A percentile compares a stretch with the other conserved stretches of the same genome.
Evolutionary conservation across 2,888 invertebrate species (phyloP).

Genomic region (Nasonovia ribisnigri): DNA sequence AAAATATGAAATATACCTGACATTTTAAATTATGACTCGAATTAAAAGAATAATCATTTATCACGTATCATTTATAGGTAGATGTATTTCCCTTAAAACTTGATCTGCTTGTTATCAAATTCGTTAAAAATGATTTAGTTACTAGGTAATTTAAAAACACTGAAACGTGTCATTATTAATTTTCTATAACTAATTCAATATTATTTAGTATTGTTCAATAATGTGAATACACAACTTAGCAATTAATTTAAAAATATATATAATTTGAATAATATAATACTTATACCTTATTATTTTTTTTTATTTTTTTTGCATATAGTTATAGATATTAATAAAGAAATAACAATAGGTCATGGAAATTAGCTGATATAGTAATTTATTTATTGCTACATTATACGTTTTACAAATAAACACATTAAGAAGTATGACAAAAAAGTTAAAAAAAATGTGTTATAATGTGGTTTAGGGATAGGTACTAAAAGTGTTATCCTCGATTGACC

Average conservation of each 20-base stretch:
- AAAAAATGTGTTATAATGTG: not conserved
- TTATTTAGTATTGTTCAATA: not conserved
- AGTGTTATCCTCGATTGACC: not conserved
- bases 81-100: not conserved
- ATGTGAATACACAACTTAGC: not conserved
- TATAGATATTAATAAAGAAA: not conserved
- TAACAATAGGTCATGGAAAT: not conserved
- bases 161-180: not conserved
- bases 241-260: not conserved
- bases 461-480: not conserved
- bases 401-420: not conserved
- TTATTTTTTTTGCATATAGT: not conserved
- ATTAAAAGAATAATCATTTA: not conserved
- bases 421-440: not conserved
- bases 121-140: not conserved
- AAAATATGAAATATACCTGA: not conserved
- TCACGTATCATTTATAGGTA: not conserved
- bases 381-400: not conserved
- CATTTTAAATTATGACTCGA: not conserved
- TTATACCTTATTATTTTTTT: not conserved
- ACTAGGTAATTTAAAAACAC: not conserved
- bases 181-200: not conserved
- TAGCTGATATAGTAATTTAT: not conserved
- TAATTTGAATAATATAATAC: not conserved
- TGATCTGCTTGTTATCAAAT: not conserved